Evolutionary conservation across 2,797 vertebrate genomes (phyloP), one percentile per base, ranked within the genome.

Genomic region (Dryobates pubescens): DNA sequence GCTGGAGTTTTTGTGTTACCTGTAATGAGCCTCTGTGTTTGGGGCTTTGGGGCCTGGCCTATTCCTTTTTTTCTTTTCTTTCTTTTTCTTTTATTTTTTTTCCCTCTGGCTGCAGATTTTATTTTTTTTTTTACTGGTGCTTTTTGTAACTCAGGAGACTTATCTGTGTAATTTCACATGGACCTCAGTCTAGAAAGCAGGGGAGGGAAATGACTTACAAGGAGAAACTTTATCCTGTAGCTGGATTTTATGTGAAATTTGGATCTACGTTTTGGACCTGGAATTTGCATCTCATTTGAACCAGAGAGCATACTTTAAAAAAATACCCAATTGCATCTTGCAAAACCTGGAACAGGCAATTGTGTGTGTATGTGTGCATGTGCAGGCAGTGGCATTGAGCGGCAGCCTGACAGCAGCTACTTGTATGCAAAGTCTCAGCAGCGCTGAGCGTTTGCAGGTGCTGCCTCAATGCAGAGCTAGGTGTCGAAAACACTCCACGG

Each of bases 1-100:
- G 61, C 57, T 92, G 77, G 58, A 63, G 70, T 41, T 91, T 95
- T 64, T 74, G 65, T 73, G 61, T 80, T 94, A 95, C 89, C 92
- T 94, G 92, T 29, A 94, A 88, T 0, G 27, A 94, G 76, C 32
- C 78, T 88, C 84, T 89, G 70, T 22, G 56, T 70, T 79, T 88
- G 69, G 45, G 45, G 38, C 47, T 92, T 62, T 63, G 62, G n/a
- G 72, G 13, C 47, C 54, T 87, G 72, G 63, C 56, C 57, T 67
- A 5, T 22, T 85, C 27, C 59, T 75, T 79, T 65, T 16, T 38
- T 70, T 68, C 27, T 34, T 61, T 81, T 43, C 76, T 74, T 65
- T 63, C 74, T 45, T 78, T 75, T 16, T 82, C 74, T 45, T 78
- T 75, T 16, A 82, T 49, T 59, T 82, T 53, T 84, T 72, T 26